Base-by-base conservation (phyloP, 2,888 invertebrate species). In the Tuberolachnus salignus region DNA sequence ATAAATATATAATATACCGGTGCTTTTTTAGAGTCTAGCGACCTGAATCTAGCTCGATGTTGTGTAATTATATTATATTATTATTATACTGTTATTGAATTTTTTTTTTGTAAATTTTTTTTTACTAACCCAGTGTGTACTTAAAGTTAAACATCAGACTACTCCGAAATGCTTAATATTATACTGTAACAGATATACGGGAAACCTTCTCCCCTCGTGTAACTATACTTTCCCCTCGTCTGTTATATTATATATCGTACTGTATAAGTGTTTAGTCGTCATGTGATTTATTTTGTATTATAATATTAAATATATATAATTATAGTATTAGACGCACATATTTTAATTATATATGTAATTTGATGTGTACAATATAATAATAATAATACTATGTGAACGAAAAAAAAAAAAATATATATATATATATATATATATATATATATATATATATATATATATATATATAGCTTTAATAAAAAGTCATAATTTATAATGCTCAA, bases 401-500 rank as follows among this genome's bases (percentile, higher is more conserved):
- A 34, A 34, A 44, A 44, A 42, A 21, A 59, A 72, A 42, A 70
- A n/a, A 61, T 1, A 26, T 14, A 23, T 1, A n/a, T n/a, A n/a
- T n/a, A n/a, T n/a, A n/a, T n/a, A n/a, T n/a, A n/a, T n/a, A n/a
- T n/a, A n/a, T n/a, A n/a, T n/a, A n/a, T n/a, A n/a, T n/a, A n/a
- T n/a, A n/a, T n/a, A n/a, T n/a, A n/a, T n/a, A n/a, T n/a, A n/a
- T n/a, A n/a, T n/a, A n/a, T n/a, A n/a, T n/a, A n/a, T n/a, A n/a
- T 26, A 53, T 21, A 66, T 78, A 78, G 78, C 78, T 78, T 78
- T 69, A 78, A 78, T 78, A 78, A 78, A 78, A 78, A 78, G 78
- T 78, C 78, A 78, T 78, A 78, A 78, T 78, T 78, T 78, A 78
- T 78, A 78, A 78, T 69, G 78, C 78, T 78, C 78, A 78, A 78